A percentile compares a stretch with the other conserved stretches of the same genome.
These are phyloP conservation scores for Ophraella communa DNA, from an alignment of 2,888 invertebrate species.

Conservation along the genomic window DNA sequence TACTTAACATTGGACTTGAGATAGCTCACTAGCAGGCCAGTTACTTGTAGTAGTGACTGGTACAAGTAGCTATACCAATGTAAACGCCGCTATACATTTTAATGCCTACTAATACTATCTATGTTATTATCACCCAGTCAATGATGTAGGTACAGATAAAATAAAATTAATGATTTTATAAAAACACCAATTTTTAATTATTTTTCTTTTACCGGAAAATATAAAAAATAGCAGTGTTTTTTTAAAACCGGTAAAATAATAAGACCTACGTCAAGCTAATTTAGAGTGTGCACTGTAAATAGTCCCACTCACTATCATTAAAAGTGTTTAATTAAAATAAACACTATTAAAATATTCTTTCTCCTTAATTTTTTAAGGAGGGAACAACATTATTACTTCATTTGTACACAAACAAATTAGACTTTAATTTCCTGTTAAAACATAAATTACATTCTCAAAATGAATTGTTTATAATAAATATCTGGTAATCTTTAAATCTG, in stretches of 20 bases:
- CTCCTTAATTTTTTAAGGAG: neutral
- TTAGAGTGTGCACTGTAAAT: neutral
- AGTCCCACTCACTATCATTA: neutral
- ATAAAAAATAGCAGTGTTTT: neutral
- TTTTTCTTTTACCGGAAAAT: too few species aligned
- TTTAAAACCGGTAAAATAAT: neutral
- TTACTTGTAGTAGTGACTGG: too few species aligned
- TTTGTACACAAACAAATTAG: neutral
- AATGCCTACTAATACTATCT: too few species aligned
- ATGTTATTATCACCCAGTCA: too few species aligned
- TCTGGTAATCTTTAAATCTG: neutral
- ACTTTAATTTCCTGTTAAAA: conserved; percentile 7
- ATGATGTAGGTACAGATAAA: too few species aligned
- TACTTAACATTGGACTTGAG: too few species aligned
- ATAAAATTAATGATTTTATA: too few species aligned
- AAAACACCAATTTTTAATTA: too few species aligned
- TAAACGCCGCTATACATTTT: too few species aligned
- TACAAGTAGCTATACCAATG: too few species aligned
- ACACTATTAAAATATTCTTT: neutral
- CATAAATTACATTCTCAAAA: neutral
- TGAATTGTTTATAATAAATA: conserved; percentile 6
- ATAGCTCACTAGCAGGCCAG: too few species aligned
- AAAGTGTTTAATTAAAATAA: neutral
- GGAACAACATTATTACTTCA: neutral
- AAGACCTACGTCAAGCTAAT: conserved; percentile 2